Evolutionary conservation across 1,140 invertebrate genomes (phyloP), one percentile per base, ranked within the genome.

Genomic region (Pseudoatta argentina): DNA sequence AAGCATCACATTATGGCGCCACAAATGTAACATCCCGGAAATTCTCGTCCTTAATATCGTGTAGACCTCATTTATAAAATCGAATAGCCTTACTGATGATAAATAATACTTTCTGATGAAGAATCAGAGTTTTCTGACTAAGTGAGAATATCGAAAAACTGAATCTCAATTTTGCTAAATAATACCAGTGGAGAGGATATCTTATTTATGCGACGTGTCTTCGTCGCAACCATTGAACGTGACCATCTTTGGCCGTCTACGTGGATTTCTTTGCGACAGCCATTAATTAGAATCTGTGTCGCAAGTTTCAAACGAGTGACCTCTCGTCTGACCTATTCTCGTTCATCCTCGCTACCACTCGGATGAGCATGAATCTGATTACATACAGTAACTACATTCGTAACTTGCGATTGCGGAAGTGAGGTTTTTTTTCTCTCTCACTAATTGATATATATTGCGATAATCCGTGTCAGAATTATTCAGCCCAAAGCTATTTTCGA

Each of bases 221-320:
- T 64, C 12, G 59, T 34, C 27, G 39, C 8, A 63, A 64, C 63
- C 67, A 59, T 89, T 73, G 61, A 34, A 64, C 27, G 27, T 30
- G 27, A 30, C 78, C 44, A 76, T 75, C 81, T 90, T 90, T 82
- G 85, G 81, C 77, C 55, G 82, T 83, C 77, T 72, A 88, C 87
- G 69, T 78, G 66, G 34, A 76, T 83, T 81, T 89, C 75, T 48
- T 48, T 48, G 39, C 5, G 75, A 85, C 85, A 66, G 39, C 66
- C 78, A 76, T 79, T 92, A 91, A 92, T 92, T 92, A 91, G 88
- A 91, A 92, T 92, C 91, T 89, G 85, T 86, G 66, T 66, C 85
- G 87, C 59, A 81, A 85, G 75, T 77, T 78, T 39, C 57, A 57
- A 69, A 30, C 69, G 14, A 27, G 1, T 78, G 57, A 21, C 66